These are phyloP conservation scores for Phania funesta DNA, from an alignment of 2,888 invertebrate genomes.

Conservation along the genomic window DNA sequence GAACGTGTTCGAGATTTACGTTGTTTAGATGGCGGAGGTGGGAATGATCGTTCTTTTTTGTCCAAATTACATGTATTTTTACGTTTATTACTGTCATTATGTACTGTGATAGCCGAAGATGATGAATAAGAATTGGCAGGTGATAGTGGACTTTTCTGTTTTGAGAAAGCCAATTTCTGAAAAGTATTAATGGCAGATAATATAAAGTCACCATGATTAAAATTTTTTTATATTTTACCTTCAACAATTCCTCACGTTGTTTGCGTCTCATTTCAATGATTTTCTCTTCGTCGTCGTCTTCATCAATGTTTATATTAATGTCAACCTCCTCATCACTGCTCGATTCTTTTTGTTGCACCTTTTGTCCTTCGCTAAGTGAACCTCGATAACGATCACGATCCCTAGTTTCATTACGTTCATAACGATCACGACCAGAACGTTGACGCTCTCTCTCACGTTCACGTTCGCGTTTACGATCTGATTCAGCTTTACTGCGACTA, in stretches of 20 bases:
- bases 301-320: conserved; percentile 89
- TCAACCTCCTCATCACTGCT: conserved; percentile 86
- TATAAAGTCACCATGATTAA: neutral
- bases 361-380: conserved; percentile 90
- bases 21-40: conserved; percentile 27
- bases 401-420: conserved; percentile 77
- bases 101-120: conserved; percentile 8
- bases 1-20: conserved; percentile 54
- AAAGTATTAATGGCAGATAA: neutral
- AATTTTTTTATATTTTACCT: conserved; percentile 81
- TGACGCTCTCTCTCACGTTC: conserved; percentile 77
- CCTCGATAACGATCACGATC: conserved; percentile 85
- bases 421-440: conserved; percentile 73
- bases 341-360: conserved; percentile 83
- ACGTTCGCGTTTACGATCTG: conserved; percentile 77
- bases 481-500: conserved; percentile 79
- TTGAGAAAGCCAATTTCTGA: conserved; percentile 58
- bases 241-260: conserved; percentile 92
- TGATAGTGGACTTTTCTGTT: conserved; percentile 4
- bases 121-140: neutral
- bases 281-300: conserved; percentile 95
- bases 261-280: conserved; percentile 94
- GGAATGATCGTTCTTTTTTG: conserved; percentile 8
- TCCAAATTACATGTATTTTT: conserved; percentile 9
- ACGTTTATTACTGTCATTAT: conserved; percentile 12